phyloP scores from a whole-genome alignment of 2,888 invertebrate species.

The Eueremaeus valkanovi region DNA sequence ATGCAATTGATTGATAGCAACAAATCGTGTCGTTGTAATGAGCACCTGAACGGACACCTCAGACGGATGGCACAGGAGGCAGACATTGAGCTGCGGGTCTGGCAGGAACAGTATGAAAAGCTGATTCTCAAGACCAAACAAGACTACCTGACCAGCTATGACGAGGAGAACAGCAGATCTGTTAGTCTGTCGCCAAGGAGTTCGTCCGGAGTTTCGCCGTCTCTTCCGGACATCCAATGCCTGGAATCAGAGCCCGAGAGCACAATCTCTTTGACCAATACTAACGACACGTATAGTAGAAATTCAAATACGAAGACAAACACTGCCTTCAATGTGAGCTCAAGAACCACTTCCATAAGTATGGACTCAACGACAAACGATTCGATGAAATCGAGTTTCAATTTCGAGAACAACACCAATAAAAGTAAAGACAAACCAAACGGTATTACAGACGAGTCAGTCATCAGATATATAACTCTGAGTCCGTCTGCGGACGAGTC shows the following conservation, averaged over 20 bases:
- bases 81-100: conserved; percentile 18
- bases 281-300: background rate
- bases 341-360: background rate
- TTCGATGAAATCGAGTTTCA: background rate
- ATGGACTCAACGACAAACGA: background rate
- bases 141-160: background rate
- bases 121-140: conserved; percentile 15
- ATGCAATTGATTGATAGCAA: conserved; percentile 29
- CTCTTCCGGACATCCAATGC: background rate
- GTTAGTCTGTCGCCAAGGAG: conserved; percentile 13
- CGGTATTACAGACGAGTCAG: background rate
- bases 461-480: background rate
- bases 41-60: conserved; percentile 19
- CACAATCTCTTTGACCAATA: background rate
- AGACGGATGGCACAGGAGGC: conserved; percentile 33
- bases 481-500: background rate
- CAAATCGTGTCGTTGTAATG: conserved; percentile 30
- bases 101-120: conserved; percentile 39
- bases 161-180: background rate
- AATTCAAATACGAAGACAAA: too few species aligned
- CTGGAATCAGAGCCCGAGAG: background rate
- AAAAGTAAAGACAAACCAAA: background rate
- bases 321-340: too few species aligned
- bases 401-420: background rate
- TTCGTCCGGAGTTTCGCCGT: background rate